These are phyloP conservation scores for Taphrorychus bicolor DNA, from an alignment of 2,888 invertebrate species.

Conservation along the genomic window DNA sequence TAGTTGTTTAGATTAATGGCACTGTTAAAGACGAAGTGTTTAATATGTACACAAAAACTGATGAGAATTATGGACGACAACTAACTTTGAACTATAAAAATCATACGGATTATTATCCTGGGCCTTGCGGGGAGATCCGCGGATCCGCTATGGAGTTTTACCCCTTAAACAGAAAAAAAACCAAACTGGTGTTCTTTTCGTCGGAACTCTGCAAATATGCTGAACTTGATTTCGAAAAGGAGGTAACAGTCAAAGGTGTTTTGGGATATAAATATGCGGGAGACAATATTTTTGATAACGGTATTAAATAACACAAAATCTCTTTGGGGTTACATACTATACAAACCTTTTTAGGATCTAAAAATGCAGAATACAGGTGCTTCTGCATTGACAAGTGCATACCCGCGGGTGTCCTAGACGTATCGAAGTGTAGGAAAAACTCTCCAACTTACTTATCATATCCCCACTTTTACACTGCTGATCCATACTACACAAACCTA, in stretches of 20 bases:
- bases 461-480: conserved; percentile 82
- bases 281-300: conserved; percentile 72
- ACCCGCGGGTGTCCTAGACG: conserved; percentile 77
- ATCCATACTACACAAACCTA: conserved; percentile 67
- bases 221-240: conserved; percentile 67
- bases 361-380: conserved; percentile 68
- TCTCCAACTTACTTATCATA: conserved; percentile 83
- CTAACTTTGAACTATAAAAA: conserved; percentile 75
- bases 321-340: no score
- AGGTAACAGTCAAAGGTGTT: conserved; percentile 67
- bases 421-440: conserved; percentile 76
- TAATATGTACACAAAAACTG: conserved; percentile 75
- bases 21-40: conserved; percentile 76
- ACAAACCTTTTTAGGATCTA: conserved; percentile 64
- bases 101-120: conserved; percentile 64
- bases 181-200: conserved; percentile 69
- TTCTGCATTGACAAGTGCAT: conserved; percentile 77
- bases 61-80: conserved; percentile 72
- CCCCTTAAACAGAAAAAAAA: conserved; percentile 71
- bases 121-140: conserved; percentile 67
- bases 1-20: conserved; percentile 71
- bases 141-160: conserved; percentile 86
- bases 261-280: conserved; percentile 71
- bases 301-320: conserved; percentile 53
- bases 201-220: conserved; percentile 78